Percentiles rank a stretch among this genome's conserved stretches.
phyloP scores from a whole-genome alignment of 1,140 invertebrate genomes.

The Camponotus floridanus region DNA sequence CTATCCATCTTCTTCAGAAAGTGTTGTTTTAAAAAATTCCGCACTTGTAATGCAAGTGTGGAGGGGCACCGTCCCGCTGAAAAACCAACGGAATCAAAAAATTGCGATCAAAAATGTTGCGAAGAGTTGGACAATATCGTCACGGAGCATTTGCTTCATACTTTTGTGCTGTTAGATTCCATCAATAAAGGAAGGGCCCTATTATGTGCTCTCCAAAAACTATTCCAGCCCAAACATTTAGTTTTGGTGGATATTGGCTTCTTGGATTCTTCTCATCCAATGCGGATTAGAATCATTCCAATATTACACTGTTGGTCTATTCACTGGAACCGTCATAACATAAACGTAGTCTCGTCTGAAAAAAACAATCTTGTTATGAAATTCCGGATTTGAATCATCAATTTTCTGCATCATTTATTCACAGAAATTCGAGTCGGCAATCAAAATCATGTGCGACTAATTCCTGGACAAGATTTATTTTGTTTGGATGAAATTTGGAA shows the following conservation, averaged over 20 bases:
- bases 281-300: constrained; percentile 16
- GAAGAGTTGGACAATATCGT: neutral
- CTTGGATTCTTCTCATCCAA: neutral
- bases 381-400: neutral
- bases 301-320: neutral
- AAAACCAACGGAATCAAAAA: too few species aligned
- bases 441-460: constrained; percentile 6
- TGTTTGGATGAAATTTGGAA: neutral
- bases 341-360: neutral
- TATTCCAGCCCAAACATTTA: constrained; percentile 26
- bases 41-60: too few species aligned
- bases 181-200: constrained; percentile 2
- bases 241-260: constrained; percentile 21
- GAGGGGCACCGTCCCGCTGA: too few species aligned
- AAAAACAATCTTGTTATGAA: constrained; percentile 8
- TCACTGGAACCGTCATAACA: neutral
- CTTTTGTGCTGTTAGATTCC: neutral
- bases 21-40: too few species aligned
- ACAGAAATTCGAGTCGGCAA: neutral
- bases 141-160: neutral
- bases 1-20: too few species aligned
- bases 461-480: constrained; percentile 13
- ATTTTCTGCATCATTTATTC: constrained; percentile 1
- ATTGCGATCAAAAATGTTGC: too few species aligned
- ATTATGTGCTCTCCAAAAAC: constrained; percentile 2